phyloP scores from a whole-genome alignment of 2,797 vertebrate genomes.

The Dryobates pubescens region DNA sequence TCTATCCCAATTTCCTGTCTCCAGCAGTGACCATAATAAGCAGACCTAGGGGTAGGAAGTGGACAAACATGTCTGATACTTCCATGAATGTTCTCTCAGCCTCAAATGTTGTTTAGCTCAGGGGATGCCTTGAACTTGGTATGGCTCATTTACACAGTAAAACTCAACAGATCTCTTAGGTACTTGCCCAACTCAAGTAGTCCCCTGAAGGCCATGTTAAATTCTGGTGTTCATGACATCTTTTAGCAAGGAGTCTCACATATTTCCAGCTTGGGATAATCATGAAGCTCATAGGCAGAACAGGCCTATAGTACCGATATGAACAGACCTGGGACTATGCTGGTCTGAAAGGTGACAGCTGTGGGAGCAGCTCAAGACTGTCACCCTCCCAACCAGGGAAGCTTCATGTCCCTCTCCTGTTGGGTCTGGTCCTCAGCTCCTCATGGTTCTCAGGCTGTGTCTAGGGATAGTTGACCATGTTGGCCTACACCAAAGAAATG shows the following conservation, averaged over 20 bases:
- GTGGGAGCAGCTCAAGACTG: not conserved
- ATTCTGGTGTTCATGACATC: not conserved
- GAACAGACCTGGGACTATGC: fast-evolving
- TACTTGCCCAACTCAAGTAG: not conserved
- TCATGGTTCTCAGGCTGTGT: not conserved
- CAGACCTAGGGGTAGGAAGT: not conserved
- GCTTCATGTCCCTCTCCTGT: not conserved
- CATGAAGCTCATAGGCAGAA: not conserved
- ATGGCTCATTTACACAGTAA: not conserved
- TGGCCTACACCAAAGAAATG: not conserved
- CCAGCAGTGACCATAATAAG: conserved; percentile 5
- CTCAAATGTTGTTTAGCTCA: not conserved
- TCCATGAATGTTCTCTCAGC: not conserved
- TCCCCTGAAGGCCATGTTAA: not conserved
- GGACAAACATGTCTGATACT: not conserved
- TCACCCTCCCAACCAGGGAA: not conserved
- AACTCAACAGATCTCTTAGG: not conserved
- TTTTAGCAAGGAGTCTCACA: not conserved
- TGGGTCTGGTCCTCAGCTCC: not conserved
- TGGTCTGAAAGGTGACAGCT: not conserved
- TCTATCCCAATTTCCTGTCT: conserved; percentile 32
- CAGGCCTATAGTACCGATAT: not conserved
- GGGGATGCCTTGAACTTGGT: not conserved
- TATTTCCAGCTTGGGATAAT: not conserved
- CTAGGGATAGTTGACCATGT: not conserved